Evolutionary conservation across 2,113 vertebrate species (phyloP), one percentile per base, ranked within the genome.

Genomic region (Falco punctatus): DNA sequence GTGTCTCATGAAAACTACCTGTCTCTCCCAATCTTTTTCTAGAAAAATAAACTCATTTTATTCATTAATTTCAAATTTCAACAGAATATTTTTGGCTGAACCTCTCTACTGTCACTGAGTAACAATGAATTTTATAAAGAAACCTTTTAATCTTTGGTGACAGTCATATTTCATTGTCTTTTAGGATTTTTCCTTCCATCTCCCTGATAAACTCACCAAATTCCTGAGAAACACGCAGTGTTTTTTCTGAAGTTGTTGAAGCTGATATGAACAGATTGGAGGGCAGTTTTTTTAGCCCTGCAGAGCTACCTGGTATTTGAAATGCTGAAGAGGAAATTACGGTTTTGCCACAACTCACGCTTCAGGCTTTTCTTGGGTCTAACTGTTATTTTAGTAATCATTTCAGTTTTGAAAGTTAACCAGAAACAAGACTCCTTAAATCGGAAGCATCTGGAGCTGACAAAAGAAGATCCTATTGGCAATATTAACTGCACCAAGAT

Each of bases 401-500:
- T 97, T 22, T 98, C 97, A 0, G 59, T 98, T 91, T 58, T 98
- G 78, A 98, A 94, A 91, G 97, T 98, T 90, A 98, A 97, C 84
- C 97, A 98, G 55, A 98, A 98, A 77, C 77, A 94, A 11, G 72
- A 96, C n/a, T 97, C 96, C 55, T 44, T 97, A 81, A 97, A 91
- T 55, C 70, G 73, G 27, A 88, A 46, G 15, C 95, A 97, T 66
- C 93, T 98, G 80, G 98, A 99, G 27, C 97, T 99, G 57, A 96
- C 59, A 32, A 93, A 96, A 64, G 97, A 98, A 33, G 89, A 97
- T 67, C 98, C 97, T 71, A 85, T 97, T 64, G 94, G 71, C 38
- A 33, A 82, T 79, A 96, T 98, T 91, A 98, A 99, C 88, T 99
- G 99, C 91, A 98, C 98, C 38, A 98, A 97, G 90, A 97, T 99